Conservation (phyloP, 2,797 vertebrate genomes). For the Poeciliopsis presidionis region DNA sequence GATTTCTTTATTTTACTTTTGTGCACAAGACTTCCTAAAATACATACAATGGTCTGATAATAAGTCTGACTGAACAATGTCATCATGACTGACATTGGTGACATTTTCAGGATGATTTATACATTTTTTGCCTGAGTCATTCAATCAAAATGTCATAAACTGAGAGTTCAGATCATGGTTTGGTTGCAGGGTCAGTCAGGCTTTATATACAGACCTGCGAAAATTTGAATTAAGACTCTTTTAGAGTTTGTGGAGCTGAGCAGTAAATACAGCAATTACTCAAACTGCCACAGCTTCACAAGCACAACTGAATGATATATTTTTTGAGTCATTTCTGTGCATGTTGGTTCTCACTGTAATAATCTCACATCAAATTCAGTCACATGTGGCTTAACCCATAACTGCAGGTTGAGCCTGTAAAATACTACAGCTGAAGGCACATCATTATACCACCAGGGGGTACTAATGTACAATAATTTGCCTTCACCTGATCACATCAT, state of each 20-base stretch:
- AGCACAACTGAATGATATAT: not conserved
- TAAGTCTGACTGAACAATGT: constrained; percentile 14
- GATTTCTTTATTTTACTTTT: not conserved
- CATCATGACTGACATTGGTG: not conserved
- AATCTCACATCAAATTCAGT: not conserved
- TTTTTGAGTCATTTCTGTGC: not conserved
- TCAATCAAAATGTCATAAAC: not conserved
- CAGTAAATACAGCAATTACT: not conserved
- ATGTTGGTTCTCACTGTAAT: constrained; percentile 10
- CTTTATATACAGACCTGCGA: not conserved
- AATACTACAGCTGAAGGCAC: constrained; percentile 31
- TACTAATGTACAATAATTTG: constrained; percentile 41
- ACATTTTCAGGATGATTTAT: not conserved
- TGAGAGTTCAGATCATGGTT: not conserved
- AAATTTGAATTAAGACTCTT: not conserved
- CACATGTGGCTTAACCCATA: constrained; percentile 10
- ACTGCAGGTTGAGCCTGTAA: constrained; percentile 28
- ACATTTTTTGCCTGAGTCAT: not conserved
- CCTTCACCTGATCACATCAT: constrained; percentile 29
- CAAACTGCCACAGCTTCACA: not conserved
- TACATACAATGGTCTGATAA: not conserved
- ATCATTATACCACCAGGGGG: constrained; percentile 67
- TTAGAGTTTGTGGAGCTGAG: not conserved
- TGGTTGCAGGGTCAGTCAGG: constrained; percentile 2
- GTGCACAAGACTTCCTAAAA: not conserved